Evolutionary conservation across 1,140 invertebrate species (phyloP).

Genomic region (Drosophila fuyamai): DNA sequence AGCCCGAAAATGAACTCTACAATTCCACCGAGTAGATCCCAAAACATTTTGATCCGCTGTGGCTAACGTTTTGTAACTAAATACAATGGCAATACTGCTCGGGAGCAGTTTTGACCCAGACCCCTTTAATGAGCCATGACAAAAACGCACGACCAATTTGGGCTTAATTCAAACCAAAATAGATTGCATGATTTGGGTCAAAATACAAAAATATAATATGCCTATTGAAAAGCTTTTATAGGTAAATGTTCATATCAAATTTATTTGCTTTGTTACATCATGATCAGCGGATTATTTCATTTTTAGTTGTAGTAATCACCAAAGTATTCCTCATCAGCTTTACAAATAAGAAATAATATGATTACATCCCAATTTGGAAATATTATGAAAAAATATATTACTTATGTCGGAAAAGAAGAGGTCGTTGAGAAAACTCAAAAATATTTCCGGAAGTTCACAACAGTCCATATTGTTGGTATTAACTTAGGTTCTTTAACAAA

Average conservation of each 20-base stretch:
- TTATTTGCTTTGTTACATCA: slow-evolving; percentile 52
- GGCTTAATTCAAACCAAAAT: slow-evolving; percentile 27
- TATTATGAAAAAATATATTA: slow-evolving; percentile 8
- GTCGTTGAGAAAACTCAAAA: slow-evolving; percentile 53
- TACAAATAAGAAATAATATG: neutral
- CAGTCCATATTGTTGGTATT: slow-evolving; percentile 29
- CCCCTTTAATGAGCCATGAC: slow-evolving; percentile 69
- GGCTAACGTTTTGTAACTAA: slow-evolving; percentile 64
- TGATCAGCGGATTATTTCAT: slow-evolving; percentile 18
- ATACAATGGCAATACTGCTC: slow-evolving; percentile 15
- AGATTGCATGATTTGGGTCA: slow-evolving; percentile 56
- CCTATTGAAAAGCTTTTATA: slow-evolving; percentile 55
- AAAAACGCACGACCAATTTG: slow-evolving; percentile 42
- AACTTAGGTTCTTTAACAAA: neutral
- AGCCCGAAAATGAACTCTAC: slow-evolving; percentile 69
- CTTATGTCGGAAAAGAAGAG: slow-evolving; percentile 61
- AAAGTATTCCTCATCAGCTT: slow-evolving; percentile 58
- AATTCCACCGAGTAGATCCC: slow-evolving; percentile 70
- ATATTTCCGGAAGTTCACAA: slow-evolving; percentile 56
- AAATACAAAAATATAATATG: slow-evolving; percentile 7
- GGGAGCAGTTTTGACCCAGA: slow-evolving; percentile 21
- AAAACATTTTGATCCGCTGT: slow-evolving; percentile 73
- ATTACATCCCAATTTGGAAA: neutral
- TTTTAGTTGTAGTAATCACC: slow-evolving; percentile 39
- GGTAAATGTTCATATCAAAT: slow-evolving; percentile 56